phyloP scores from a whole-genome alignment of 2,113 vertebrate species.

The Beaufortia kweichowensis region DNA sequence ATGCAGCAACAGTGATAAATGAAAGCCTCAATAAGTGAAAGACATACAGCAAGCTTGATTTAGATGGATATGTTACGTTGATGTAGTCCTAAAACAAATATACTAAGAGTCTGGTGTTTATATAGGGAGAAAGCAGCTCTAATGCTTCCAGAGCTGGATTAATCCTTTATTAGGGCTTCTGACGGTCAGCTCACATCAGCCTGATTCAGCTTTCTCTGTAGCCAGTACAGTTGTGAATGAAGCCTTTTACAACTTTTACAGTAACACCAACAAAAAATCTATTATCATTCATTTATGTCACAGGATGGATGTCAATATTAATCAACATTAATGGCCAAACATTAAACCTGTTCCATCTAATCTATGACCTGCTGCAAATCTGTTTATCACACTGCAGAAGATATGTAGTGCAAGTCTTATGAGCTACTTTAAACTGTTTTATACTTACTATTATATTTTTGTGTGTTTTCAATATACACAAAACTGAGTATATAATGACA shows the following conservation, averaged over 20 bases:
- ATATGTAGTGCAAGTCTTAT: no score
- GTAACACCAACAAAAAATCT: no score
- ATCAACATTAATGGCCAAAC: no score
- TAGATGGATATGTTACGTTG: neutral
- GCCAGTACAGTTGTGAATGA: neutral
- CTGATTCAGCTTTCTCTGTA: neutral
- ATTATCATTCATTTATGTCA: neutral
- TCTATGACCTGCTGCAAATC: neutral
- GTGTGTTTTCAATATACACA: no score
- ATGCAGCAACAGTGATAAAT: neutral
- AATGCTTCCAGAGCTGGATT: constrained; percentile 9
- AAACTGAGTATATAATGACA: no score
- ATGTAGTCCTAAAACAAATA: neutral
- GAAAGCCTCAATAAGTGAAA: neutral
- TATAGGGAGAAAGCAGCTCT: neutral
- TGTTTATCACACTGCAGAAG: neutral
- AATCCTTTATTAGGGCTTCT: constrained; percentile 23
- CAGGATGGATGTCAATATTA: no score
- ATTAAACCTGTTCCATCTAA: no score
- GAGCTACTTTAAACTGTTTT: no score
- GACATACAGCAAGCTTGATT: neutral
- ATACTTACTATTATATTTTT: no score
- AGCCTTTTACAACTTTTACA: neutral
- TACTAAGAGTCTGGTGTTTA: neutral
- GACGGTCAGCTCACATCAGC: neutral